Evolutionary conservation across 2,888 invertebrate genomes (phyloP), one percentile per base, ranked within the genome.

Genomic region (Ichneumoninae sp.): DNA sequence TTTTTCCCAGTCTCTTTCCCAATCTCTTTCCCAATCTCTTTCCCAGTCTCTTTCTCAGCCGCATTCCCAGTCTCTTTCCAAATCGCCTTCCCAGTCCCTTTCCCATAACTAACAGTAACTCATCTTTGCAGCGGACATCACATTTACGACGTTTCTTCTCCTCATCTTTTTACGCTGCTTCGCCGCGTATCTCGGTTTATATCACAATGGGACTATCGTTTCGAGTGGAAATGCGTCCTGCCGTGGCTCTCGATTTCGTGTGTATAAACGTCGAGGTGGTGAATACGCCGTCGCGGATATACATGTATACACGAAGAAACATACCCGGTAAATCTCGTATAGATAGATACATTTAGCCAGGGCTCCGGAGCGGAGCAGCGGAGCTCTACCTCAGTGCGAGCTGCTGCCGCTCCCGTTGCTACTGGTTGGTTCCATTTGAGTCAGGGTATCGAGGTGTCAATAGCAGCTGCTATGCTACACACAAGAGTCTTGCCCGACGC

Each of bases 371-470:
- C 88, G 87, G 85, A 89, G 86, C 84, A 90, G 88, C 88, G 88
- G 88, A 57, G 65, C 76, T 72, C 68, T 74, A 79, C 22, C 68
- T 70, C 78, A 57, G 66, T 62, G 36, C 62, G 65, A 80, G 13
- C 68, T 80, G 47, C 71, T 80, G 36, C 71, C 87, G 89, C 87
- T 86, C 83, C 80, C 87, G 86, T 86, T 86, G 60, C 65, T 78
- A 70, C 65, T 76, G 90, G 91, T 89, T 89, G 90, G 90, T 92
- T 93, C 91, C 91, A 92, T 93, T 92, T 91, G 91, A 92, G 91
- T 91, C 91, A 90, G 92, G 91, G 92, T 93, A 93, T 92, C 92
- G 92, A 93, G 93, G 93, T 93, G 93, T 93, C 93, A 93, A 93
- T 93, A 93, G 92, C 93, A 93, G 93, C 93, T 93, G 93, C 92